Percentiles rank a stretch among this genome's conserved stretches.
These are phyloP conservation scores for Cynocephalus volans DNA, from an alignment of 2,113 vertebrate species.

Conservation along the genomic window DNA sequence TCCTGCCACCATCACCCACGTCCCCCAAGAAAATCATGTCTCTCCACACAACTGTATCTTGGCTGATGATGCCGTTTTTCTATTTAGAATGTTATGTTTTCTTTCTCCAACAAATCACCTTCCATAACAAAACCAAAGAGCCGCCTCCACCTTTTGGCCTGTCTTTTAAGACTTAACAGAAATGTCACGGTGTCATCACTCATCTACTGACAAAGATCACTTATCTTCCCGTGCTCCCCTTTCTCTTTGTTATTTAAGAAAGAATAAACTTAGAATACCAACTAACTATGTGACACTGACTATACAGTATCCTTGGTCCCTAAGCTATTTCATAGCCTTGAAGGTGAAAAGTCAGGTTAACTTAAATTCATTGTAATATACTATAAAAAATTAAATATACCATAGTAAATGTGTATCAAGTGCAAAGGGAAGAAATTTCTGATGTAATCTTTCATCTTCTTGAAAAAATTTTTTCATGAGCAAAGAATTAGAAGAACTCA, in stretches of 20 bases:
- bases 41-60: background rate
- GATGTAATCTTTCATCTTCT: background rate
- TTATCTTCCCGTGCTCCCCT: background rate
- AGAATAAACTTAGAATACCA: background rate
- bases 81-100: background rate
- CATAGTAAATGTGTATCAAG: background rate
- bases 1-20: background rate
- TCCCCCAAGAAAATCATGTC: background rate
- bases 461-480: conserved; percentile 8
- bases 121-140: background rate
- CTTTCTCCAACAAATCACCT: background rate
- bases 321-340: background rate
- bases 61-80: background rate
- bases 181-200: background rate
- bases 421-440: background rate
- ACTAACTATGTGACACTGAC: background rate
- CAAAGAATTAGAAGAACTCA: conserved; percentile 14
- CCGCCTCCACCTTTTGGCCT: background rate
- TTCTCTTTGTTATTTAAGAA: background rate
- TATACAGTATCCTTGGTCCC: background rate
- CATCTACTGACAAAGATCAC: background rate
- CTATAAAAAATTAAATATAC: background rate
- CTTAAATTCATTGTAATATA: background rate
- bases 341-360: background rate
- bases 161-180: background rate